Evolutionary conservation across 2,888 invertebrate genomes (phyloP), one percentile per base, ranked within the genome.

Genomic region (Protodeltote pygarga): DNA sequence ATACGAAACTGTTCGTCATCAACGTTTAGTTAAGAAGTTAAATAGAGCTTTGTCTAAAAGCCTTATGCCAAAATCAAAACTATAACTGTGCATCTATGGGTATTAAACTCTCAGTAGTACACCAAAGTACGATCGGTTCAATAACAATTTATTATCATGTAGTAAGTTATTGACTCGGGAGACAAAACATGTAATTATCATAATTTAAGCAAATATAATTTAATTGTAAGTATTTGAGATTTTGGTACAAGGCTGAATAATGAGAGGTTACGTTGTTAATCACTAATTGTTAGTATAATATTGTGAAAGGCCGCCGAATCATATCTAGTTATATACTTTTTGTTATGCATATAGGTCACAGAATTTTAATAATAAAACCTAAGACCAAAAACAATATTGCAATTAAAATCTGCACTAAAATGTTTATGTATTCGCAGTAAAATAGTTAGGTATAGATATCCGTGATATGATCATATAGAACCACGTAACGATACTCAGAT

Each of bases 211-310:
- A 40, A 49, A 57, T 42, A 34, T 50, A 41, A 49, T 50, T 49
- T 21, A 37, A 37, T n/a, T n/a, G n/a, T 42, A 39, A 49, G 45
- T 52, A 42, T 54, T 54, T 48, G 34, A 51, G 64, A 65, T 70
- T 72, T 72, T 74, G 71, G 73, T 73, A 71, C 65, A 73, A 68
- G 73, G 70, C 66, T 73, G 64, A 65, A 64, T 59, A 41, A 51
- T 54, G 58, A 66, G 61, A 69, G 72, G 71, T 77, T 67, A 65
- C 29, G 28, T 65, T 60, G 39, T 52, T 40, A 25, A 49, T 54
- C 24, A 31, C 35, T 28, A 39, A 38, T 35, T 44, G 31, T 34
- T 41, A 46, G 31, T 55, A 37, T 46, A 31, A 28, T 38, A 41
- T 23, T 49, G 16, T 49, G 29, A 46, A 53, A 38, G 29, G 45